Base-by-base conservation (phyloP, 2,113 vertebrate genomes). In the Microcebus jonahi region DNA sequence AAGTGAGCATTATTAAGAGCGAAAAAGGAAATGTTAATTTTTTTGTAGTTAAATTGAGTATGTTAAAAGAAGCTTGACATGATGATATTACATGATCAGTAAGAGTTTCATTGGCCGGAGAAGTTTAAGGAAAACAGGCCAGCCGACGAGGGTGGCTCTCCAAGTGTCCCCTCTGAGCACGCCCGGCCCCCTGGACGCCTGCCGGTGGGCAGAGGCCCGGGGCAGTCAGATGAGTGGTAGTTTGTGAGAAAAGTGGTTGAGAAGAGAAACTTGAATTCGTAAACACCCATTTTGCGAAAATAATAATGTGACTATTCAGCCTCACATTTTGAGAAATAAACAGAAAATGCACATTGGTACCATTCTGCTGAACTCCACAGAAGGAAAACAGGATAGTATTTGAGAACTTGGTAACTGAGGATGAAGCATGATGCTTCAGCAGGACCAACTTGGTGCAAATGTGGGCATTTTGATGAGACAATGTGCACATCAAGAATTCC, bases 71-170 rank as follows among this genome's bases (percentile, higher is more conserved):
- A 11, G 15, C 23, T 12, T 7, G 65, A 39, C 8, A 8, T 0
- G 0, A 3, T 6, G 65, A 36, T 5, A 3, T 12, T 4, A 1
- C 1, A 12, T 6, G 34, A 25, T 50, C 1, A 25, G 13, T 15
- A 6, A n/a, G 65, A 11, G 23, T 45, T 68, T 8, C 8, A 15
- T 10, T 59, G 45, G 63, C 63, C 36, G n/a, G 18, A 27, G 59
- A 68, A 50, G n/a, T 53, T 48, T 14, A 0, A 23, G 39, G 10
- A 6, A 61, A 61, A 25, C 23, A 55, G 42, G 25, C 13, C 42
- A 5, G 13, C 14, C 23, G 7, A 6, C 23, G 20, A 2, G 0
- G 31, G 1, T 1, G 6, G 20, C 8, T 15, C 14, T 29, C 36
- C 39, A 48, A 15, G n/a, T 4, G 1, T 3, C 48, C 1, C 6